Conservation (phyloP, 1,140 invertebrate genomes). For the Drosophila bocqueti region DNA sequence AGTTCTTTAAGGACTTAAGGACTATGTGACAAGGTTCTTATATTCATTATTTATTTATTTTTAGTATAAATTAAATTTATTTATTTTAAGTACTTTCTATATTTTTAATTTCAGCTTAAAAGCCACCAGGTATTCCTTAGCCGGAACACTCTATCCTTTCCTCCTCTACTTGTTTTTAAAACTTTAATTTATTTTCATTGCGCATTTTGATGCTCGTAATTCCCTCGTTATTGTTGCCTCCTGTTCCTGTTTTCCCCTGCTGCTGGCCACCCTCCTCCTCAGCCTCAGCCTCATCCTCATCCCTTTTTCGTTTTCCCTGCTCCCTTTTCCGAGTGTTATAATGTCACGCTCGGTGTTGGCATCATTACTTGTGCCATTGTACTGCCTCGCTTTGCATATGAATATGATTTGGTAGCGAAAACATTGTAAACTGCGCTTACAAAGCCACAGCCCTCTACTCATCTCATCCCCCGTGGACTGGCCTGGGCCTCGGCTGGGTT, state of each 20-base stretch:
- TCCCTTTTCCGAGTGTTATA: conserved; percentile 42
- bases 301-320: conserved; percentile 5
- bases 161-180: conserved; percentile 44
- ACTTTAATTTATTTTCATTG: conserved; percentile 85
- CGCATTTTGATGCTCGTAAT: conserved; percentile 84
- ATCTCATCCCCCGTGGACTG: conserved; percentile 2
- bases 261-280: conserved; percentile 10
- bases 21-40: too few species aligned
- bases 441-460: conserved; percentile 52
- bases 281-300: not conserved
- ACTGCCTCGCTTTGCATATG: conserved; percentile 74
- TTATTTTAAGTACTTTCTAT: not conserved
- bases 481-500: conserved; percentile 30
- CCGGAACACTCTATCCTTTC: not conserved
- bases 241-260: conserved; percentile 33
- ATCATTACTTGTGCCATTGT: conserved; percentile 76
- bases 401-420: conserved; percentile 74
- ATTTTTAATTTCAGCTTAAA: not conserved
- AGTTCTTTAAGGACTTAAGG: too few species aligned
- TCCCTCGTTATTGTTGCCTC: conserved; percentile 82
- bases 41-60: not conserved
- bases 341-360: conserved; percentile 77
- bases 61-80: too few species aligned
- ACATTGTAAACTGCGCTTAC: conserved; percentile 79
- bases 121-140: not conserved